A percentile compares a stretch with the other conserved stretches of the same genome.
Evolutionary conservation across 1,140 invertebrate genomes (phyloP).

Genomic region (Orius laevigatus): DNA sequence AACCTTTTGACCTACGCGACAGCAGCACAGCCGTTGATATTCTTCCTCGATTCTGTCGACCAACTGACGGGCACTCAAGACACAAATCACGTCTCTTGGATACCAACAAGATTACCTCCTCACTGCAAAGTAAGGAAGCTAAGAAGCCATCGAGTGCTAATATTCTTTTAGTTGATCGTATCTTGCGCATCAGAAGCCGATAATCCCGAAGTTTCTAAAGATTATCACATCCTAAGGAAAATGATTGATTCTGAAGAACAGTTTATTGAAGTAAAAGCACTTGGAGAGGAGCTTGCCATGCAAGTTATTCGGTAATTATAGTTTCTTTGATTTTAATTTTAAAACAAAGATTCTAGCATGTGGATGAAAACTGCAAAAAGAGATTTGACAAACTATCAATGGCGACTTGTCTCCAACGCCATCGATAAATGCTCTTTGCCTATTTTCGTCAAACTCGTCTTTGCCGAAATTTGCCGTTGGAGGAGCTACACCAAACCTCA

Average conservation of each 20-base stretch:
- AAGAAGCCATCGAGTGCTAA: conserved; percentile 17
- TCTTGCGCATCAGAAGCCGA: conserved; percentile 76
- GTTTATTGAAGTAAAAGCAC: conserved; percentile 82
- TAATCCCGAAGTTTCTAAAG: conserved; percentile 68
- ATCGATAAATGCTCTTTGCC: conserved; percentile 87
- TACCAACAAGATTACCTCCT: conserved; percentile 74
- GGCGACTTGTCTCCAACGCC: conserved; percentile 83
- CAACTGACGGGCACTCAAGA: conserved; percentile 87
- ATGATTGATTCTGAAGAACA: conserved; percentile 83
- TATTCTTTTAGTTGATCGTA: conserved; percentile 42
- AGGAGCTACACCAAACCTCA: conserved; percentile 87
- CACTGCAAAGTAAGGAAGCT: conserved; percentile 87
- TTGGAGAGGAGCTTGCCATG: conserved; percentile 84
- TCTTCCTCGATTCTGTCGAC: conserved; percentile 87
- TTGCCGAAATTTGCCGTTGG: conserved; percentile 92
- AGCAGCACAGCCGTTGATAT: conserved; percentile 60
- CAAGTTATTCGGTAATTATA: conserved; percentile 62
- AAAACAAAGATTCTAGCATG: conserved; percentile 35
- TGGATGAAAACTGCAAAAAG: conserved; percentile 87
- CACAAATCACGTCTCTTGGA: conserved; percentile 90
- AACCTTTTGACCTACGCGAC: conserved; percentile 71
- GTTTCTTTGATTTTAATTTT: neutral
- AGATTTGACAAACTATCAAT: conserved; percentile 83
- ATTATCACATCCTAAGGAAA: conserved; percentile 67
- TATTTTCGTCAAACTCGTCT: conserved; percentile 93